Conservation (phyloP, 2,888 invertebrate species). For the Himalopsyche anomala region DNA sequence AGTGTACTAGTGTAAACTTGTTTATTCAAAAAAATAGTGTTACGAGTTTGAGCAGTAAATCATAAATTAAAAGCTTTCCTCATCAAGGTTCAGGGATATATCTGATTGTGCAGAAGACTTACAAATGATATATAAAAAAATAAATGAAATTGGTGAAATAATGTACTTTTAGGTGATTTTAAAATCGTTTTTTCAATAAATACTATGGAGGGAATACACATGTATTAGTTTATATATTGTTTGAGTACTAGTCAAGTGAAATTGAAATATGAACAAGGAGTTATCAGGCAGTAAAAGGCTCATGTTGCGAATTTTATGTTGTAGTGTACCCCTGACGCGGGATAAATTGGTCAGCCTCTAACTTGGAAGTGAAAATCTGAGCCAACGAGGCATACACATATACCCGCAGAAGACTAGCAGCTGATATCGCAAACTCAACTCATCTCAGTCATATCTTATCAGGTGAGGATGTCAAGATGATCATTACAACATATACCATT, state of each 20-base stretch:
- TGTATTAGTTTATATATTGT: no score
- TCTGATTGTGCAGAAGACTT: no score
- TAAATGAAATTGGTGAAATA: no score
- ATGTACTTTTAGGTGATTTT: no score
- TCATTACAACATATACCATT: not conserved
- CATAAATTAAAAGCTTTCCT: no score
- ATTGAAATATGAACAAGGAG: not conserved
- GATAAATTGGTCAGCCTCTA: slow-evolving; percentile 48
- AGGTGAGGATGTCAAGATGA: slow-evolving; percentile 39
- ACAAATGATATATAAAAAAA: no score
- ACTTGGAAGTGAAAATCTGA: slow-evolving; percentile 27
- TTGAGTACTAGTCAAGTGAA: not conserved
- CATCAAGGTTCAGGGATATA: no score
- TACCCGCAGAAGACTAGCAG: not conserved
- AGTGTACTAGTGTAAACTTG: no score
- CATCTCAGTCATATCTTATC: not conserved
- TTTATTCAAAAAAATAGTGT: no score
- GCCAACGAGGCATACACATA: slow-evolving; percentile 27
- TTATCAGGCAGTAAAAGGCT: slow-evolving; percentile 18
- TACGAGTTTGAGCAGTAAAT: no score
- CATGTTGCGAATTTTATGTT: slow-evolving; percentile 60
- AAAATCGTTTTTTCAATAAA: no score
- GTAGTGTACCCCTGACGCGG: slow-evolving; percentile 60
- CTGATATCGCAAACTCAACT: not conserved
- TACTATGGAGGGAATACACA: no score